Base-by-base conservation (phyloP, 2,113 vertebrate species). In the Scatophagus argus region DNA sequence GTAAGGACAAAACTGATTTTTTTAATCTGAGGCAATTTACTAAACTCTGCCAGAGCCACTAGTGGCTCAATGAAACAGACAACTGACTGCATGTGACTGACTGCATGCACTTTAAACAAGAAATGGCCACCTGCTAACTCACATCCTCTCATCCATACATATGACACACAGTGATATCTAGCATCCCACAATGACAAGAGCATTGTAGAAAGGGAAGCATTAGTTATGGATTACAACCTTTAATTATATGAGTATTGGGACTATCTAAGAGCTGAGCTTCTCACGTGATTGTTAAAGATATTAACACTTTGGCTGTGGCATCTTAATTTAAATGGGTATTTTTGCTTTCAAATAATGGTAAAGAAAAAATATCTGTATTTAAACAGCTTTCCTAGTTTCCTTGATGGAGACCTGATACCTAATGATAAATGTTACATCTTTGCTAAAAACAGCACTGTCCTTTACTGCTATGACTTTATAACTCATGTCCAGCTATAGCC, bases 21-120 rank as follows among this genome's bases (percentile, higher is more conserved):
- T 83, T 81, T 67, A 63, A 88, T 86, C 39, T 2, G 16, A 79
- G 74, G 74, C 71, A 82, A 88, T 92, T 91, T 86, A 69, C 58
- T 79, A 36, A 63, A 88, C 78, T 82, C 77, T 66, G 69, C 58
- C 27, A 14, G 47, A 44, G 60, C 23, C 66, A 46, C 60, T 21
- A 0, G 60, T 31, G 21, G 14, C 75, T 80, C 69, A 8, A 85
- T 88, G 84, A 70, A 60, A 46, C 52, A 70, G 78, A 83, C 82
- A 70, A 67, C 46, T 41, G 73, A 77, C 62, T 41, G 69, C 75
- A 70, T 83, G 74, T 76, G 74, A 66, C 54, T 67, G 34, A 81
- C 66, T 74, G 66, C 68, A 87, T 78, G 63, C 62, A 41, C 74
- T 63, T 72, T n/a, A 31, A 61, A 66, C 49, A 64, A 12, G 46